A percentile compares a stretch with the other conserved stretches of the same genome.
phyloP scores from a whole-genome alignment of 2,113 vertebrate species.

The Puffinus mauretanicus region DNA sequence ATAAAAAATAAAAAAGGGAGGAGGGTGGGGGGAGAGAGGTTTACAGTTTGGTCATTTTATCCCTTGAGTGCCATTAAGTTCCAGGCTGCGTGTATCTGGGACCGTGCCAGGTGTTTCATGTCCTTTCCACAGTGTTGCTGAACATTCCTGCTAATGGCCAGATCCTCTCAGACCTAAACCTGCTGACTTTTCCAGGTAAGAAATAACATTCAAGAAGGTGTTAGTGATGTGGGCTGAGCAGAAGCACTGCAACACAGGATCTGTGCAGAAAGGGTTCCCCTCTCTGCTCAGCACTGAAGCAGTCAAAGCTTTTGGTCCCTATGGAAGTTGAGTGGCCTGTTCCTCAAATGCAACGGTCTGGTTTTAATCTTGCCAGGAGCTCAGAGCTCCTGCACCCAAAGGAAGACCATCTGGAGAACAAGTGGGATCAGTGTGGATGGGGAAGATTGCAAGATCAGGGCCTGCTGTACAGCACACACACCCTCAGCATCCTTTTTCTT shows the following conservation, averaged over 20 bases:
- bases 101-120: constrained; percentile 38
- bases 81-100: constrained; percentile 19
- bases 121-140: not conserved
- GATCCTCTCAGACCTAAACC: constrained; percentile 22
- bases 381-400: not conserved
- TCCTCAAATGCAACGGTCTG: not conserved
- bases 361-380: not conserved
- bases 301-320: not conserved
- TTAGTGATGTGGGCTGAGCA: constrained; percentile 1
- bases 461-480: not conserved
- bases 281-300: not conserved
- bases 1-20: not conserved
- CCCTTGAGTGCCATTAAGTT: constrained; percentile 23
- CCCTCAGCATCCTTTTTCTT: not conserved
- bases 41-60: constrained; percentile 38
- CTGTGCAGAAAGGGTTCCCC: not conserved
- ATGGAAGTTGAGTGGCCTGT: not conserved
- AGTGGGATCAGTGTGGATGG: not conserved
- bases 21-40: not conserved
- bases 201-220: constrained; percentile 35
- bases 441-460: not conserved
- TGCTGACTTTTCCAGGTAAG: constrained; percentile 39
- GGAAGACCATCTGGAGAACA: not conserved
- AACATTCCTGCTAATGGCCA: constrained; percentile 25
- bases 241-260: not conserved